Base-by-base conservation (phyloP, 2,113 vertebrate species). In the Patagioenas fasciata region DNA sequence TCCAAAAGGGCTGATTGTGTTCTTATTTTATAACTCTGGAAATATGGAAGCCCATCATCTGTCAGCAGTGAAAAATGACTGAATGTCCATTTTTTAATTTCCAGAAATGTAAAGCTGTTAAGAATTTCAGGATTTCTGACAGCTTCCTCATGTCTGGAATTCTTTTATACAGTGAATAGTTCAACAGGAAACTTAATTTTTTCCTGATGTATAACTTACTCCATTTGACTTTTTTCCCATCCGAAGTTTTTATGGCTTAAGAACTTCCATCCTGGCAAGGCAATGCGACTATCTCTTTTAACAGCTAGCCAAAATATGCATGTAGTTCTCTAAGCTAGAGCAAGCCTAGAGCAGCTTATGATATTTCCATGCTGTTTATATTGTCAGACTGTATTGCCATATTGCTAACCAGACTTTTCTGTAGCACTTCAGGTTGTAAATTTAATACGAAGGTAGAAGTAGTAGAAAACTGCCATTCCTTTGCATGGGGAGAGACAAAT, bases 221-320 rank as follows among this genome's bases (percentile, higher is more conserved):
- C 69, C 25, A 36, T 80, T 89, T 88, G 25, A 81, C 32, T 48
- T 67, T 88, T 96, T 57, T 83, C 25, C 16, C 5, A 40, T 85
- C 48, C 40, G 8, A 56, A 91, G 70, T 56, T 62, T 85, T 89
- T 81, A 18, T 83, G 60, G 79, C 93, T 95, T 92, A 86, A 96
- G 79, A 72, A 65, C 84, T 96, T 94, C 88, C 69, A 36, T 85
- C 88, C 80, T 93, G 90, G 61, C 57, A 87, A 85, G 85, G 57
- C 42, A 88, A 77, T 29, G 61, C 88, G 56, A 44, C 36, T 54
- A 15, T 23, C 17, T 81, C 74, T 79, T 79, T 89, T 77, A 56
- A 72, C n/a, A 40, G 24, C 25, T 32, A 61, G 50, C 83, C 78
- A 94, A 82, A 91, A 90, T 57, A 60, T 86, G 26, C 60, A 67